A percentile compares a stretch with the other conserved stretches of the same genome.
phyloP scores from a whole-genome alignment of 2,113 vertebrate species.

The zebrafish (Danio rerio) region GRCz12tu NC_133200.1:39629501-39630000 shows the following conservation, averaged over 20 bases:
- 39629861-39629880: slow-evolving; percentile 55
- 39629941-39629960: too few species aligned
- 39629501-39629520: slow-evolving; percentile 68
- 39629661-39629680: slow-evolving; percentile 45
- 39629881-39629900: slow-evolving; percentile 50
- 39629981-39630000: too few species aligned
- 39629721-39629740: slow-evolving; percentile 77
- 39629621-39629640: slow-evolving; percentile 33
- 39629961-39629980: too few species aligned
- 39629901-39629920: background rate
- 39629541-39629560: slow-evolving; percentile 56
- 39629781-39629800: slow-evolving; percentile 72
- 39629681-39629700: slow-evolving; percentile 61
- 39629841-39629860: slow-evolving; percentile 71
- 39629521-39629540: slow-evolving; percentile 60
- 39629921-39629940: too few species aligned
- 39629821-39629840: slow-evolving; percentile 74
- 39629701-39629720: slow-evolving; percentile 67
- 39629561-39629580: slow-evolving; percentile 57
- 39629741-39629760: slow-evolving; percentile 79
- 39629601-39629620: slow-evolving; percentile 44
- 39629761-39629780: slow-evolving; percentile 78
- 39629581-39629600: slow-evolving; percentile 54
- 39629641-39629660: background rate
- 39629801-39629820: slow-evolving; percentile 72